Evolutionary conservation across 2,113 vertebrate genomes (phyloP).

Genomic region (Emydocephalus ijimae): DNA sequence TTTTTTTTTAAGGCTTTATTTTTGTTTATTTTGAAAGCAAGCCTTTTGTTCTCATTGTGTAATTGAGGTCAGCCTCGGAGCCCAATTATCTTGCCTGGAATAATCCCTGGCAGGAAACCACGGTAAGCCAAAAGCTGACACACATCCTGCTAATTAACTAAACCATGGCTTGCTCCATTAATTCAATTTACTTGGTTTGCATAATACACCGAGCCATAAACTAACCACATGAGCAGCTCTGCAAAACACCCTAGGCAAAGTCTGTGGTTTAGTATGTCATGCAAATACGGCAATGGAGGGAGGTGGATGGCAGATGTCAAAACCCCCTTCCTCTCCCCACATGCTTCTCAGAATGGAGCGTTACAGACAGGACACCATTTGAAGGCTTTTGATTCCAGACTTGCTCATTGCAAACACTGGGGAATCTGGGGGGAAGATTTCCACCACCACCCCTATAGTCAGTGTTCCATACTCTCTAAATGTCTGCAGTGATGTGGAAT

Average conservation of each 20-base stretch:
- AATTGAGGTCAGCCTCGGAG: neutral
- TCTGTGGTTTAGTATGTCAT: neutral
- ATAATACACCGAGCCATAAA: neutral
- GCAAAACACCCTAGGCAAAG: neutral
- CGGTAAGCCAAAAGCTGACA: neutral
- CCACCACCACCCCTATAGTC: neutral
- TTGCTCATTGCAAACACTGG: neutral
- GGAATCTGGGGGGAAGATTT: neutral
- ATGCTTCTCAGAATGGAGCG: too few species aligned
- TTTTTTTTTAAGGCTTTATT: neutral
- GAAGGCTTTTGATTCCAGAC: neutral
- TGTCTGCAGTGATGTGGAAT: neutral
- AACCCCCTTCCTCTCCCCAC: neutral
- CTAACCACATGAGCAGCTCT: neutral
- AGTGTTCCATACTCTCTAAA: neutral
- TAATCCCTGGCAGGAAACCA: neutral
- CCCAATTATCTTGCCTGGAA: neutral
- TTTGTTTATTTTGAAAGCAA: neutral
- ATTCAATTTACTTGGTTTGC: neutral
- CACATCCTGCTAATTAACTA: neutral
- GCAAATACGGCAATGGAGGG: neutral
- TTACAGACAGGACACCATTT: neutral
- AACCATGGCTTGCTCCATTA: neutral
- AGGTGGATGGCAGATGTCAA: neutral
- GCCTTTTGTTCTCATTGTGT: neutral